A percentile compares a stretch with the other conserved stretches of the same genome.
Evolutionary conservation across 1,140 invertebrate genomes (phyloP).

Genomic region (Vollenhovia emeryi): DNA sequence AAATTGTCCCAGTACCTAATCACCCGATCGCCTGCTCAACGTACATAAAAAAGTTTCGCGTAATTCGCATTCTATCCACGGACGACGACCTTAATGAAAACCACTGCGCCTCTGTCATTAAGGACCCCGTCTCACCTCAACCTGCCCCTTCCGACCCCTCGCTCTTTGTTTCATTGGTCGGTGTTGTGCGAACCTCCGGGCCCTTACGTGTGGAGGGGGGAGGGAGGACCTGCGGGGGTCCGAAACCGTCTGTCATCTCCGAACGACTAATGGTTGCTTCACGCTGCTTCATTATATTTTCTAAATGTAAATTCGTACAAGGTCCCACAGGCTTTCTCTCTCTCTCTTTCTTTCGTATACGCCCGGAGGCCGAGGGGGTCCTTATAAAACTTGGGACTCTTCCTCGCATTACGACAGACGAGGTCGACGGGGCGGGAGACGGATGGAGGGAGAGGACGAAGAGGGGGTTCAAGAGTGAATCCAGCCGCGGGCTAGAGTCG

Average conservation of each 20-base stretch:
- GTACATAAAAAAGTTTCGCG: constrained; percentile 35
- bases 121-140: constrained; percentile 67
- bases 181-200: constrained; percentile 65
- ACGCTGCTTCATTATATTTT: constrained; percentile 86
- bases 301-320: constrained; percentile 86
- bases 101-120: constrained; percentile 79
- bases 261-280: constrained; percentile 85
- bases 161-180: constrained; percentile 81
- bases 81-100: constrained; percentile 74
- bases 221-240: constrained; percentile 83
- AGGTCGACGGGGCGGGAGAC: constrained; percentile 28
- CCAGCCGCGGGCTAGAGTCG: constrained; percentile 79
- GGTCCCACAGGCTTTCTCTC: constrained; percentile 74
- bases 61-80: constrained; percentile 47
- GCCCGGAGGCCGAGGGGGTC: constrained; percentile 73
- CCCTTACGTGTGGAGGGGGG: constrained; percentile 34
- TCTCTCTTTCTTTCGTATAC: constrained; percentile 62
- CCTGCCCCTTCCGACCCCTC: constrained; percentile 39
- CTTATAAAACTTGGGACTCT: constrained; percentile 80
- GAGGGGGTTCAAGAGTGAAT: constrained; percentile 54
- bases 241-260: constrained; percentile 85
- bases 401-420: constrained; percentile 66
- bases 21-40: constrained; percentile 35
- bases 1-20: constrained; percentile 38
- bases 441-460: neutral